Conservation (phyloP, 2,113 vertebrate genomes). For the Numenius arquata region DNA sequence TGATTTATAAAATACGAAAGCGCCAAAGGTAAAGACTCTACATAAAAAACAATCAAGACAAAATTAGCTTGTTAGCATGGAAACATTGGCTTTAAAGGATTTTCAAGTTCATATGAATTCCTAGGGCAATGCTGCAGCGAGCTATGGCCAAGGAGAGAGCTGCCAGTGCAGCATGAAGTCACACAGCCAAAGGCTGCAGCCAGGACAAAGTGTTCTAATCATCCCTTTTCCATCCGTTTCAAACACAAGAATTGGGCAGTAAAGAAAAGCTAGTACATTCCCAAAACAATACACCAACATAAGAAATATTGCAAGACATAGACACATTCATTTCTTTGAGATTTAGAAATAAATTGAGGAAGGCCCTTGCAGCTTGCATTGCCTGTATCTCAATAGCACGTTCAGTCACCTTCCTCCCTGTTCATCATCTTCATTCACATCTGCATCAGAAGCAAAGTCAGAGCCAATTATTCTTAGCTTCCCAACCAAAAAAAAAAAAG, state of each 20-base stretch:
- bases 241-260: not conserved
- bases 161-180: not conserved
- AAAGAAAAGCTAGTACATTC: not conserved
- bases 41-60: not conserved
- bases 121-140: not conserved
- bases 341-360: not conserved
- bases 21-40: not conserved
- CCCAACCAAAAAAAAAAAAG: not conserved
- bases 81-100: not conserved
- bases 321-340: not conserved
- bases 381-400: not conserved
- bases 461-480: not conserved
- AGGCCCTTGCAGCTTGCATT: not conserved
- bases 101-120: not conserved
- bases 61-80: conserved; percentile 21
- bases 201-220: not conserved
- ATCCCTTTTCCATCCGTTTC: not conserved
- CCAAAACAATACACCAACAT: not conserved
- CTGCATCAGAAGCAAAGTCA: not conserved
- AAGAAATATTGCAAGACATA: not conserved
- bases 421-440: not conserved
- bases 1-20: not conserved
- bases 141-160: not conserved
- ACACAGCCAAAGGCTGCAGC: conserved; percentile 7
- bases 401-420: not conserved